Conservation (phyloP, 1,140 invertebrate genomes). For the Theocolax elegans region DNA sequence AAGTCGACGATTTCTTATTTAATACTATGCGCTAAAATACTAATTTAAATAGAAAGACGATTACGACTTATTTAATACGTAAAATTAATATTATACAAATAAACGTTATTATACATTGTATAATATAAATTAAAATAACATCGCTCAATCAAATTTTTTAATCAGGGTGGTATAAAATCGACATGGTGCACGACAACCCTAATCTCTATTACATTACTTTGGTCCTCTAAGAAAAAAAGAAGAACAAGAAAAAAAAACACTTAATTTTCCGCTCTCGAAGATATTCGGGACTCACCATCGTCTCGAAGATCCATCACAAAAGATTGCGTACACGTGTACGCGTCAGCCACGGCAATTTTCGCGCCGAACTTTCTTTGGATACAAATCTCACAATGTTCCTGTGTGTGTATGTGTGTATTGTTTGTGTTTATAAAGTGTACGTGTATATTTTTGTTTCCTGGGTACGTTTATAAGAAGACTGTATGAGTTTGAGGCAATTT, state of each 20-base stretch:
- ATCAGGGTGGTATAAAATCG: background rate
- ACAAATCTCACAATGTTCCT: slow-evolving; percentile 24
- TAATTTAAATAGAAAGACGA: no score
- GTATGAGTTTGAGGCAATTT: slow-evolving; percentile 61
- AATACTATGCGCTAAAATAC: no score
- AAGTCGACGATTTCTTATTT: background rate
- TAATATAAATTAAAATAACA: background rate
- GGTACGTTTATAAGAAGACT: slow-evolving; percentile 55
- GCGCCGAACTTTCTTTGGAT: slow-evolving; percentile 26
- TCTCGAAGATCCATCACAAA: slow-evolving; percentile 12
- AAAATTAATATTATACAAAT: no score
- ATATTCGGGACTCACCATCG: slow-evolving; percentile 2
- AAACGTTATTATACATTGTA: no score
- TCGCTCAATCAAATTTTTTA: background rate
- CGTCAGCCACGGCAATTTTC: background rate
- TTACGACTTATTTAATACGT: no score
- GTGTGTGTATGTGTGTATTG: no score
- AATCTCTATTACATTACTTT: background rate
- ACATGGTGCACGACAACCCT: background rate
- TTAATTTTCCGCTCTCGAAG: background rate
- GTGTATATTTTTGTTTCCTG: background rate
- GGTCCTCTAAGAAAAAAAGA: slow-evolving; percentile 16
- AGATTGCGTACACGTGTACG: background rate
- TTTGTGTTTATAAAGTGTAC: no score
- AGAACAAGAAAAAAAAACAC: background rate